Conservation (phyloP, 2,113 vertebrate species). For the Clarias gariepinus region DNA sequence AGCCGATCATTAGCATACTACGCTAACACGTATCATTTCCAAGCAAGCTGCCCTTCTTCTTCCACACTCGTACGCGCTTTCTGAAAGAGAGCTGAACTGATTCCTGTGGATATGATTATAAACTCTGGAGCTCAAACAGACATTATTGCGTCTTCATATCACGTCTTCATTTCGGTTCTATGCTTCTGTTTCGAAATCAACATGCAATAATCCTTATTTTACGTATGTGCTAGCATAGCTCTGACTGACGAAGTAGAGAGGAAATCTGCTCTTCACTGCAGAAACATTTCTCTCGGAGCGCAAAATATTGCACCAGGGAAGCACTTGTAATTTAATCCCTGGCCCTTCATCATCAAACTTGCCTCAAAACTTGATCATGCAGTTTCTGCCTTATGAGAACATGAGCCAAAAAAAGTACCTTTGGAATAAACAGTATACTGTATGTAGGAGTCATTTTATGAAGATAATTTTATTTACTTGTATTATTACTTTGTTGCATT, state of each 20-base stretch:
- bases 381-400: background rate
- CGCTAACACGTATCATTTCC: background rate
- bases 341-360: conserved; percentile 5
- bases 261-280: background rate
- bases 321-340: conserved; percentile 4
- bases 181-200: background rate
- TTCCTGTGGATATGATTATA: background rate
- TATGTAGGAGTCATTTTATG: background rate
- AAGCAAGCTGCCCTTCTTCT: background rate
- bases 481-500: background rate
- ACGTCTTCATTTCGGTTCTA: background rate
- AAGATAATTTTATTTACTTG: background rate
- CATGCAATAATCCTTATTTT: background rate
- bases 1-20: background rate
- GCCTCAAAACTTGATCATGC: background rate
- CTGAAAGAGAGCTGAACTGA: background rate
- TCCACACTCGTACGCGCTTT: no score
- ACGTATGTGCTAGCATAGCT: background rate
- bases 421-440: background rate
- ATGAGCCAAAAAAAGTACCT: background rate
- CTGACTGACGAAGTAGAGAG: background rate
- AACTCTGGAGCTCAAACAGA: background rate
- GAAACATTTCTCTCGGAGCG: background rate
- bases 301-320: background rate
- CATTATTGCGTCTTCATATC: background rate